These are phyloP conservation scores for Acropora yongei DNA, from an alignment of 64 coral and sea anemone species.

Conservation along the genomic window DNA sequence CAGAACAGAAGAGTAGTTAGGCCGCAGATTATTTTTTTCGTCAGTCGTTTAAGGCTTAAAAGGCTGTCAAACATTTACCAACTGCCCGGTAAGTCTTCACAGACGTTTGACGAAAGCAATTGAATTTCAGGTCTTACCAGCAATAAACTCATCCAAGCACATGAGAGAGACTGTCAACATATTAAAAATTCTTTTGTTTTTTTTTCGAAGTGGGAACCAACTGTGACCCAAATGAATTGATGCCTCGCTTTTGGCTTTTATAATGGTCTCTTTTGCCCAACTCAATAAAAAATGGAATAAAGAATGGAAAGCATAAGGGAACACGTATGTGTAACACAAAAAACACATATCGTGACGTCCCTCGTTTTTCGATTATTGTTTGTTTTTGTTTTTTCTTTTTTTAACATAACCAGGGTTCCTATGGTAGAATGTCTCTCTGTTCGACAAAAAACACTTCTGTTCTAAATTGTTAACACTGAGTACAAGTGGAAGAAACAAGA, in stretches of 20 bases:
- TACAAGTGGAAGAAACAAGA: too few relatives aligned
- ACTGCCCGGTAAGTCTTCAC: background rate
- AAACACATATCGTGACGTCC: too few relatives aligned
- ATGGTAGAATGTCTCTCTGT: too few relatives aligned
- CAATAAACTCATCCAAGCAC: constrained; percentile 22
- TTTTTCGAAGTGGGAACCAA: background rate
- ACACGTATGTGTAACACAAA: too few relatives aligned
- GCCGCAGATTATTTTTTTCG: background rate
- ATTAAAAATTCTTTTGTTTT: constrained; percentile 13
- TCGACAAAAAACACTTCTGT: too few relatives aligned
- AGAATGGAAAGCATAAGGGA: too few relatives aligned
- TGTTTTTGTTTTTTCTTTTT: too few relatives aligned
- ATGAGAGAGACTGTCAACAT: background rate
- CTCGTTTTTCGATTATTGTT: too few relatives aligned
- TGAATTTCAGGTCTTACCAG: background rate
- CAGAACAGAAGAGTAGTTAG: background rate
- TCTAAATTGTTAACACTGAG: too few relatives aligned
- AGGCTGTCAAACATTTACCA: background rate
- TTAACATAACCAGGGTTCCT: too few relatives aligned
- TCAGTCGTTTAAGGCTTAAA: background rate
- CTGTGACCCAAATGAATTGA: background rate
- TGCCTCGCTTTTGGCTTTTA: background rate
- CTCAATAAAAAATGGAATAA: background rate
- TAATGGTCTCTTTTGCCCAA: background rate
- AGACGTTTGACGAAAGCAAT: background rate